Evolutionary conservation across 2,797 vertebrate species (phyloP).

Genomic region (Mallotus villosus): DNA sequence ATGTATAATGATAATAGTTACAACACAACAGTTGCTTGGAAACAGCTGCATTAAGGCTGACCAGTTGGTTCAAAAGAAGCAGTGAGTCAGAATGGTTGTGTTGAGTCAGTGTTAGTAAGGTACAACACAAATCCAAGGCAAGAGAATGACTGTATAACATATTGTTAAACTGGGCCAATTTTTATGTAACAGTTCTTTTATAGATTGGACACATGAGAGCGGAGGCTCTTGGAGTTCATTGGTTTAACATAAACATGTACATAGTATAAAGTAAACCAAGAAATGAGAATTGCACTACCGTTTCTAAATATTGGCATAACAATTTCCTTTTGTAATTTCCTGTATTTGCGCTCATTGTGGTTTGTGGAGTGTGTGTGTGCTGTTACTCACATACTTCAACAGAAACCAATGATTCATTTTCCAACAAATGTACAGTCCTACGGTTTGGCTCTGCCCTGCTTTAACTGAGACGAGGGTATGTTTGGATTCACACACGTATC

Average conservation of each 20-base stretch:
- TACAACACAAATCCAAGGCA: no score
- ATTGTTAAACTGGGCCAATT: no score
- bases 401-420: background rate
- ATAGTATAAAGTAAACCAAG: background rate
- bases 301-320: slow-evolving; percentile 44
- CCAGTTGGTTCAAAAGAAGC: no score
- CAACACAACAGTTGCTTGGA: no score
- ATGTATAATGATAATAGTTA: no score
- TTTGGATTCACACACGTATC: background rate
- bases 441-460: background rate
- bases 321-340: slow-evolving; percentile 54
- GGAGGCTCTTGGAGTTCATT: background rate
- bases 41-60: no score
- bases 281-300: slow-evolving; percentile 12
- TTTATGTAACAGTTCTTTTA: no score
- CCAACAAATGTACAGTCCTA: background rate
- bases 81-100: no score
- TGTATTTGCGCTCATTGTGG: slow-evolving; percentile 14
- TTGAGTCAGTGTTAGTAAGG: no score
- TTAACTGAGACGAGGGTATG: background rate
- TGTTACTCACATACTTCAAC: background rate
- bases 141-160: no score
- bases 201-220: background rate
- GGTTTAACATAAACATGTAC: background rate
- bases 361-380: background rate